These are phyloP conservation scores for Schlechtendalia chinensis DNA, from an alignment of 1,140 invertebrate species.

Conservation along the genomic window DNA sequence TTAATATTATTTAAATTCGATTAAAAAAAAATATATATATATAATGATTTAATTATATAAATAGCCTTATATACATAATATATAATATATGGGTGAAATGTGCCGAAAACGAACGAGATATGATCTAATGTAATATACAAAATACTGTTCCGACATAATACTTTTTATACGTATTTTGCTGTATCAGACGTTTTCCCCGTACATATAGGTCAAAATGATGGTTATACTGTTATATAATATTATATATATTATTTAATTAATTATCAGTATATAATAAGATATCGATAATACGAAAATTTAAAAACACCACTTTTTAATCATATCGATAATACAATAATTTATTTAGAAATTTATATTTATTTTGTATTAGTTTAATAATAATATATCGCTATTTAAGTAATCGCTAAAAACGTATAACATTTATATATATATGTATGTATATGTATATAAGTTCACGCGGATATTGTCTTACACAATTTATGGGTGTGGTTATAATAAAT, in stretches of 20 bases:
- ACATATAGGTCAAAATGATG: constrained; percentile 37
- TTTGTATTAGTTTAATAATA: constrained; percentile 3
- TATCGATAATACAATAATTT: constrained; percentile 24
- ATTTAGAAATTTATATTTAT: constrained; percentile 10
- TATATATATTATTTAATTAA: background rate
- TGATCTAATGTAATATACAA: background rate
- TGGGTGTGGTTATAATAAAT: background rate
- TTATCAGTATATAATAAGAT: background rate
- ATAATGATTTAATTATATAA: constrained; percentile 2
- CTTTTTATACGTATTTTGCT: constrained; percentile 8
- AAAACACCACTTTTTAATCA: constrained; percentile 33
- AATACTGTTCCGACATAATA: background rate
- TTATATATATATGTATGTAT: constrained; percentile 16
- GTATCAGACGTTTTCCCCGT: background rate
- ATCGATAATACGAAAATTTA: constrained; percentile 16
- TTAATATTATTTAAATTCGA: background rate
- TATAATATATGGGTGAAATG: background rate
- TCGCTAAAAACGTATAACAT: too few relatives aligned
- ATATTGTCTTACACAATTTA: background rate
- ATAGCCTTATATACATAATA: background rate
- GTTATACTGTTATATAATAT: background rate
- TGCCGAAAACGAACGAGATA: background rate
- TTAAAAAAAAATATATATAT: background rate
- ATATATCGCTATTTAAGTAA: too few relatives aligned
- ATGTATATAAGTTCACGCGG: background rate